Conservation (phyloP, 92 coral and sea anemone genomes). For the Actinostola sp. region DNA sequence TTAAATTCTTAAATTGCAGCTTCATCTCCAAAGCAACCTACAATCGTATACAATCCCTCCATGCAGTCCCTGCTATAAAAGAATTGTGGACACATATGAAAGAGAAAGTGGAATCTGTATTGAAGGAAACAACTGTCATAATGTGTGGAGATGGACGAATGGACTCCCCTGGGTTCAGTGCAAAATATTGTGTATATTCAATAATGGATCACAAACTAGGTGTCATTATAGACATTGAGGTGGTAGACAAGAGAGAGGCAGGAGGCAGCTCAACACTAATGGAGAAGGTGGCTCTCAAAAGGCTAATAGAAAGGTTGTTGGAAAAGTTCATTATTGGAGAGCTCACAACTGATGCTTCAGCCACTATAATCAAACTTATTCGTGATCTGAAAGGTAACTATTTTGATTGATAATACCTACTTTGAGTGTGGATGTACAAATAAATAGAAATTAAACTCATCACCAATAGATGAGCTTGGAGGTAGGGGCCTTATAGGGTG, state of each 20-base stretch:
- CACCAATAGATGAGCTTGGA: too few relatives aligned
- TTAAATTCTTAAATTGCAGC: conserved; percentile 15
- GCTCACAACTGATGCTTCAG: conserved; percentile 55
- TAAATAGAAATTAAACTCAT: too few relatives aligned
- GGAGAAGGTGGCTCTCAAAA: conserved; percentile 49
- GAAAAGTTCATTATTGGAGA: conserved; percentile 37
- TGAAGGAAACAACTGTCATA: conserved; percentile 8
- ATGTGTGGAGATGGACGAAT: conserved; percentile 48
- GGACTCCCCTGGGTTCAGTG: too few relatives aligned
- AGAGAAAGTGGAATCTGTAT: conserved; percentile 6
- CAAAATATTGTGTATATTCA: conserved; percentile 61
- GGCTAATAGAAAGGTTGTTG: conserved; percentile 40
- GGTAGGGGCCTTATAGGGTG: too few relatives aligned
- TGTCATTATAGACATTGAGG: conserved; percentile 49
- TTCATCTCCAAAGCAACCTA: conserved; percentile 38
- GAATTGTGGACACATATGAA: conserved; percentile 46
- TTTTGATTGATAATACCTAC: conserved; percentile 3
- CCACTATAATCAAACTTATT: conserved; percentile 42
- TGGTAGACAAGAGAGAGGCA: conserved; percentile 47
- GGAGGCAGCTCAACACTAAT: conserved; percentile 49
- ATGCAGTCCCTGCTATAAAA: conserved; percentile 31
- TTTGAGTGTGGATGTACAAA: not conserved
- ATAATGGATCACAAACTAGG: conserved; percentile 48
- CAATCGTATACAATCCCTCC: conserved; percentile 29
- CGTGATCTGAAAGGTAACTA: conserved; percentile 52